Evolutionary conservation across 37 sponge, comb jelly and placozoan species (phyloP).

Genomic region (Hormiphora californensis): DNA sequence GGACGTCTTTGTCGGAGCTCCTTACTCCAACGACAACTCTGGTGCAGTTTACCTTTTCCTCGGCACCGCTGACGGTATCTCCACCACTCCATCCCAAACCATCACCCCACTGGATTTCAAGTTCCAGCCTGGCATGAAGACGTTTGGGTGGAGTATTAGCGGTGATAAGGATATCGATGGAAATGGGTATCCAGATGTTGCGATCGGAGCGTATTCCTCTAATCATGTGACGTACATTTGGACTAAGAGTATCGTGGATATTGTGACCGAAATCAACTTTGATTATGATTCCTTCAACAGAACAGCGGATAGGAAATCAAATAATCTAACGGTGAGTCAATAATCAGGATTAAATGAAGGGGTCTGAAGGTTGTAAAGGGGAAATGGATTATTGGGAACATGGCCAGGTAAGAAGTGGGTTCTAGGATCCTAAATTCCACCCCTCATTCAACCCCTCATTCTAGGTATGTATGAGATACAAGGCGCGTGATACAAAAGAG

Average conservation of each 20-base stretch:
- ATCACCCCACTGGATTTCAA: constrained; percentile 17
- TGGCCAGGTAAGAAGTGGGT: too few relatives aligned
- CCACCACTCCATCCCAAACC: background rate
- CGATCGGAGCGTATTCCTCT: constrained; percentile 2
- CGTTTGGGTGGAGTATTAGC: constrained; percentile 27
- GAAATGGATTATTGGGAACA: too few relatives aligned
- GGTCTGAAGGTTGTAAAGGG: too few relatives aligned
- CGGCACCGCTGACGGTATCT: background rate
- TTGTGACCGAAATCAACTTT: background rate
- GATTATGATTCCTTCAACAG: background rate
- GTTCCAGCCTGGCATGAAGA: background rate
- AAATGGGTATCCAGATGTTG: constrained; percentile 12
- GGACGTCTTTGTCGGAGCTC: constrained; percentile 50
- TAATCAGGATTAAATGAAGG: too few relatives aligned
- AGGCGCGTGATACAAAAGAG: too few relatives aligned
- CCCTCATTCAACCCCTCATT: too few relatives aligned
- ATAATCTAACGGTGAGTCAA: too few relatives aligned
- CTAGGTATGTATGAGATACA: too few relatives aligned
- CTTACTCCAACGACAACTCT: background rate
- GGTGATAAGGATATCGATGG: constrained; percentile 15
- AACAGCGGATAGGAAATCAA: too few relatives aligned
- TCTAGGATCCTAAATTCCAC: too few relatives aligned
- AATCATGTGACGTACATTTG: constrained; percentile 16
- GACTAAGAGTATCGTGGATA: constrained; percentile 29
- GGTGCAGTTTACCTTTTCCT: constrained; percentile 50